Conservation (phyloP, 2,113 vertebrate species). For the Romanogobio albipinnatus region DNA sequence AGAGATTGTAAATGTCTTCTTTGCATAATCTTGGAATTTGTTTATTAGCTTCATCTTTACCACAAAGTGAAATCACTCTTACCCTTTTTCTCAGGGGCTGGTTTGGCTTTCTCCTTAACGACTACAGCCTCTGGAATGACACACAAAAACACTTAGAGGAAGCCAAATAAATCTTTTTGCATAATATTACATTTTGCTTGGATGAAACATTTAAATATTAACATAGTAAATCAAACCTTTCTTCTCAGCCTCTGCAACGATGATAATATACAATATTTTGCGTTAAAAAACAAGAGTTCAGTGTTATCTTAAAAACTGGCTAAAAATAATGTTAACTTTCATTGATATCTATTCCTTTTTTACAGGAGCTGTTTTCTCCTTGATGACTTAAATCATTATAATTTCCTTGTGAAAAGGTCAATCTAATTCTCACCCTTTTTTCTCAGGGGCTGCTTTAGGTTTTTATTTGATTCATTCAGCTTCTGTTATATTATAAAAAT, state of each 20-base stretch:
- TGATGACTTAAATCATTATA: constrained; percentile 3
- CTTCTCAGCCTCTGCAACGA: constrained; percentile 56
- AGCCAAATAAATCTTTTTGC: background rate
- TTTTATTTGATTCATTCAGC: constrained; percentile 26
- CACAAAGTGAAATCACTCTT: background rate
- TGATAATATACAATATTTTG: background rate
- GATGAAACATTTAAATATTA: background rate
- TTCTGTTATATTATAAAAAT: background rate
- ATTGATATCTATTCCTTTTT: constrained; percentile 32
- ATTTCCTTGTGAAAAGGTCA: background rate
- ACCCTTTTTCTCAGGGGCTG: constrained; percentile 57
- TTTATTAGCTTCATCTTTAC: background rate
- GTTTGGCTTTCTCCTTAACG: constrained; percentile 24
- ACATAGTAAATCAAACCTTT: background rate
- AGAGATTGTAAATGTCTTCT: background rate
- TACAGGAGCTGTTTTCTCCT: constrained; percentile 28
- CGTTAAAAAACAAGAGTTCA: background rate
- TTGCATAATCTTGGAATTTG: background rate
- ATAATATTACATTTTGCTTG: background rate
- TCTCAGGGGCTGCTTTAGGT: background rate
- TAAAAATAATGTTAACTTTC: background rate
- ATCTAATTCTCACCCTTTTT: background rate
- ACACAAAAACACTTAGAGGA: background rate
- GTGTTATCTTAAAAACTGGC: background rate
- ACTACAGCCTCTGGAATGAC: background rate